These are phyloP conservation scores for Spilarctia lutea DNA, from an alignment of 2,888 invertebrate genomes.

Conservation along the genomic window DNA sequence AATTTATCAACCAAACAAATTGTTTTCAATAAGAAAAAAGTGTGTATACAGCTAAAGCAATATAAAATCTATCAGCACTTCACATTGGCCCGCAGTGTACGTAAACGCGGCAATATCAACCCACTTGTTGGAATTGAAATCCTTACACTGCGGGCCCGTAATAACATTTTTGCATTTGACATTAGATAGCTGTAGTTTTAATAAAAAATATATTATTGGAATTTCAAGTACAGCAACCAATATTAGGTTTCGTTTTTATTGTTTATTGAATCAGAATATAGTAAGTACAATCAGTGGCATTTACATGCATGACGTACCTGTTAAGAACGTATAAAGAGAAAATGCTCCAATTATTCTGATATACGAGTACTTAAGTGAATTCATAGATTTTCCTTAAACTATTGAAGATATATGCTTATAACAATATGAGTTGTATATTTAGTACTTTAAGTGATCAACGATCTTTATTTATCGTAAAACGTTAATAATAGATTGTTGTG, in stretches of 20 bases:
- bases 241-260: constrained; percentile 16
- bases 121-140: constrained; percentile 75
- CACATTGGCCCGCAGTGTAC: constrained; percentile 27
- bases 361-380: not conserved
- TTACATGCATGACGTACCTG: not conserved
- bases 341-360: not conserved
- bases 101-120: constrained; percentile 54
- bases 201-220: constrained; percentile 48
- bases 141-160: constrained; percentile 51
- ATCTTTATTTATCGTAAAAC: too few relatives aligned
- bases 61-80: constrained; percentile 25
- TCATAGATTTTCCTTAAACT: not conserved
- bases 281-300: not conserved
- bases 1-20: constrained; percentile 13
- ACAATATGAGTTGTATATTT: too few relatives aligned
- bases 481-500: not conserved
- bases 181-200: constrained; percentile 61
- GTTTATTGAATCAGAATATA: constrained; percentile 1
- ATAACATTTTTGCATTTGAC: constrained; percentile 67
- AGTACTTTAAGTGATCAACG: too few relatives aligned
- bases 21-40: constrained; percentile 29
- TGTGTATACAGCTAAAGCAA: constrained; percentile 19
- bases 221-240: constrained; percentile 16
- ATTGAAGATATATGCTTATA: too few relatives aligned
- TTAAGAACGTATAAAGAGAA: not conserved